Conservation (phyloP, 1,140 invertebrate species). For the Saccostrea echinata region DNA sequence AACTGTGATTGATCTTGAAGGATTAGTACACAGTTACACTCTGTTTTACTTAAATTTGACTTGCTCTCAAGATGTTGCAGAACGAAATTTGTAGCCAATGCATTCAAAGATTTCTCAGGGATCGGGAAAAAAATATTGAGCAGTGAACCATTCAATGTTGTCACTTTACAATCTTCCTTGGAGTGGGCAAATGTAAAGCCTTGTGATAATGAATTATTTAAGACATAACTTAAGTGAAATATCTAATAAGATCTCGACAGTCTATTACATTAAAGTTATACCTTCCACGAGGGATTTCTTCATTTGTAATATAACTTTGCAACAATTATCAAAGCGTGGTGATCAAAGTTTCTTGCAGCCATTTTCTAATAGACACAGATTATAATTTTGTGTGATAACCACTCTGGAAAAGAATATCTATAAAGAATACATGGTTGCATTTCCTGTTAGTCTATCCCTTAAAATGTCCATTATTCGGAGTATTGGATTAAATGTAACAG, state of each 20-base stretch:
- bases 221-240: background rate
- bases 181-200: background rate
- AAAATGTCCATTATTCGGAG: background rate
- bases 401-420: background rate
- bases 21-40: too few species aligned
- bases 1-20: too few species aligned
- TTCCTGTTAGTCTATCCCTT: background rate
- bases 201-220: background rate
- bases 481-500: background rate
- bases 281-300: background rate
- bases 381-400: background rate
- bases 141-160: background rate
- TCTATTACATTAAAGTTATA: background rate
- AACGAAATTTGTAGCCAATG: too few species aligned
- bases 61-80: too few species aligned
- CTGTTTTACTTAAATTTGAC: too few species aligned
- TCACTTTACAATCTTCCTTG: background rate
- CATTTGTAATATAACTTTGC: background rate
- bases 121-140: background rate
- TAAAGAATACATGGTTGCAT: too few species aligned
- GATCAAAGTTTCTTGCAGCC: background rate
- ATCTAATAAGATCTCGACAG: background rate
- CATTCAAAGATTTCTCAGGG: too few species aligned
- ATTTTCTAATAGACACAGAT: background rate
- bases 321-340: background rate